These are phyloP conservation scores for Rhopilema esculentum DNA, from an alignment of 30 jellyfish, hydroid and myxozoan genomes.

Conservation along the genomic window DNA sequence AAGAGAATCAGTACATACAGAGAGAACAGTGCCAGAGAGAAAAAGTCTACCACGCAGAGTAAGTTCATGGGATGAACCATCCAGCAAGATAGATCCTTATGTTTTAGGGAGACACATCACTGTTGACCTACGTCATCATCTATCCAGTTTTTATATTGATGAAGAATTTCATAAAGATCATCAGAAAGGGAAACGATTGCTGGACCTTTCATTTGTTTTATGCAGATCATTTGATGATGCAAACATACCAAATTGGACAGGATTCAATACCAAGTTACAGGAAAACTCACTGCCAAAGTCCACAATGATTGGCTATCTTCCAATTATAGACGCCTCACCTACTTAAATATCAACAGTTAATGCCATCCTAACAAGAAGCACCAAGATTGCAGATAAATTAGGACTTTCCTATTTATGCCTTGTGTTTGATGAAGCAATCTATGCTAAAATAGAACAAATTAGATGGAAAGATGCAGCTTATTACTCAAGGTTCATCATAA, in stretches of 20 bases:
- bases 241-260: slow-evolving; percentile 70
- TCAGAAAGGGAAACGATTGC: too few relatives aligned
- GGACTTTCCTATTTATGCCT: slow-evolving; percentile 27
- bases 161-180: too few relatives aligned
- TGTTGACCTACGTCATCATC: too few relatives aligned
- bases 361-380: slow-evolving; percentile 24
- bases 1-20: neutral
- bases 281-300: neutral
- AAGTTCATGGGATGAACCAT: too few relatives aligned
- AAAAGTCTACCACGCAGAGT: neutral
- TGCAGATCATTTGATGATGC: neutral
- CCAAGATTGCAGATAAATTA: slow-evolving; percentile 45
- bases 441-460: slow-evolving; percentile 71
- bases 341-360: slow-evolving; percentile 44
- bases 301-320: slow-evolving; percentile 62
- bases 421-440: slow-evolving; percentile 70
- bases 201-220: neutral
- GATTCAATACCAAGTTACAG: slow-evolving; percentile 56
- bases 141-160: too few relatives aligned
- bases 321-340: slow-evolving; percentile 62
- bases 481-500: slow-evolving; percentile 8
- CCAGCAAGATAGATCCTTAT: too few relatives aligned
- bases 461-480: slow-evolving; percentile 58
- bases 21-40: neutral
- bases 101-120: too few relatives aligned